Conservation (phyloP, 2,888 invertebrate genomes). For the Cordilura impudica region DNA sequence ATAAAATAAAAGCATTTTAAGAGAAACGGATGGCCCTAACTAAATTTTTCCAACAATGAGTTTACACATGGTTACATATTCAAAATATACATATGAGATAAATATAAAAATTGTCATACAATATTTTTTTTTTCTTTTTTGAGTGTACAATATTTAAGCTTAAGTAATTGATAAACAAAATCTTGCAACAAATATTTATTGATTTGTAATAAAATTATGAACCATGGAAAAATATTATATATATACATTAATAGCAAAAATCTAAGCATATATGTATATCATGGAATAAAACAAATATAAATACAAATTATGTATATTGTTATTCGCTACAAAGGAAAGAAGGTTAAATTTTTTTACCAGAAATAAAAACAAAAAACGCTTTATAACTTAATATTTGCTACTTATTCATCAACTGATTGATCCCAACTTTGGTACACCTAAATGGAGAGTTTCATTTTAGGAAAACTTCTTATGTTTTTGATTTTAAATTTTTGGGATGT, state of each 20-base stretch:
- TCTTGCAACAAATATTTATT: constrained; percentile 48
- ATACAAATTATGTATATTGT: constrained; percentile 55
- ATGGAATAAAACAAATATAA: constrained; percentile 29
- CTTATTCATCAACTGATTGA: constrained; percentile 35
- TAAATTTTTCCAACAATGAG: not conserved
- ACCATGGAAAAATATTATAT: constrained; percentile 62
- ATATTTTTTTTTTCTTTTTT: constrained; percentile 26
- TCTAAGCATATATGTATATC: constrained; percentile 20
- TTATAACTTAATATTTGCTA: constrained; percentile 56
- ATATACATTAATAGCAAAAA: constrained; percentile 59
- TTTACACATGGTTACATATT: constrained; percentile 25
- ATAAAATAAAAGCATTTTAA: constrained; percentile 41
- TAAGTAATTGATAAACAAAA: constrained; percentile 54
- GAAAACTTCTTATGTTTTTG: not conserved
- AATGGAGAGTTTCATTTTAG: not conserved
- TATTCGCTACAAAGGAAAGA: constrained; percentile 51
- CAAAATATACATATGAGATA: constrained; percentile 26
- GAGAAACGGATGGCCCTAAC: not conserved
- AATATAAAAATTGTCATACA: constrained; percentile 2
- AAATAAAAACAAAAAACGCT: constrained; percentile 49
- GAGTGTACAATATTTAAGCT: constrained; percentile 57
- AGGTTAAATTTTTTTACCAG: constrained; percentile 54
- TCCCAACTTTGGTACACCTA: constrained; percentile 42
- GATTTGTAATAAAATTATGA: constrained; percentile 69
- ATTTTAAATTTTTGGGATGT: too few species aligned